Base-by-base conservation (phyloP, 2,113 vertebrate species). In the Eudorcas thomsonii region DNA sequence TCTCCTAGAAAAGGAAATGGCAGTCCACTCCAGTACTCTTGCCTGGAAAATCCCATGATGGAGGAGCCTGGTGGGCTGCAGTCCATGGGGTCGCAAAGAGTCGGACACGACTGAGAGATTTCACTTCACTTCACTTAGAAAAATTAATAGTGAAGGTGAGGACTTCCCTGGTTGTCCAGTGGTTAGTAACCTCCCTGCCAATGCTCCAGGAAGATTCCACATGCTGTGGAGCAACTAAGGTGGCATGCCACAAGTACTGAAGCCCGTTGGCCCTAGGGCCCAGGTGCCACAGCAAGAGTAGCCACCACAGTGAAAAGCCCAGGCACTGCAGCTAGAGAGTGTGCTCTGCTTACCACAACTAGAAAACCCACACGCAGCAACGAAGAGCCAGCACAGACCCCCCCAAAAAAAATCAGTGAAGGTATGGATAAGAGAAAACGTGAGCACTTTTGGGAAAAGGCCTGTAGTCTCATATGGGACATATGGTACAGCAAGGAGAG, bases 331-430 rank as follows among this genome's bases (percentile, higher is more conserved):
- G 33, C 28, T 64, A 30, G 60, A 16, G 6, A 64, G 60, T 64
- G 15, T 4, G 30, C 6, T 64, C 60, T 33, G 60, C 30, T 64
- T 30, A 8, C 14, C 60, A 64, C 30, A 33, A 8, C 60, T 30
- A 33, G 30, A 33, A 64, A 64, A 64, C 14, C 30, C 30, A 16
- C 30, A 30, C 33, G 14, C 14, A 33, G 30, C 60, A 64, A 64
- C 0, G 6, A 64, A 33, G 30, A 33, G 6, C 60, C 60, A 64
- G 60, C 3, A 3, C 14, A 3, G 30, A 14, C 1, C 21, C 50
- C 50, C 45, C 45, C 45, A 3, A 11, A 48, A 48, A 30, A 50
- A 14, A 50, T 59, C 4, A 26, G 57, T 60, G 57, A 28, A 55
- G 36, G 52, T 78, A 26, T 84, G 57, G 57, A 90, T 87, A 91